Percentiles rank a stretch among this genome's conserved stretches.
phyloP scores from a whole-genome alignment of 2,888 invertebrate genomes.

The Masnerella sp. region DNA sequence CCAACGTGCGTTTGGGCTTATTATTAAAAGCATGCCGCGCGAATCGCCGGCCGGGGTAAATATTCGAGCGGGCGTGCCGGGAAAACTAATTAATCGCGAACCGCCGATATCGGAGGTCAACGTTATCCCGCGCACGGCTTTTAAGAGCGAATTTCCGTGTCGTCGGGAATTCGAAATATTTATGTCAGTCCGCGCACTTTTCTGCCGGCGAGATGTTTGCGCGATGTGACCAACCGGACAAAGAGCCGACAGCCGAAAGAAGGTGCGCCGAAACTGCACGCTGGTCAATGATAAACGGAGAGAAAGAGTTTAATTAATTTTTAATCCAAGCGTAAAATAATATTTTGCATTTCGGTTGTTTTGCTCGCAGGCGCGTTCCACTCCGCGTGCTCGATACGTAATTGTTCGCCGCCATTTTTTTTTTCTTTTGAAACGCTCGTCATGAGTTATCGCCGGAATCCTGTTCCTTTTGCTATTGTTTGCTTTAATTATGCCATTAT shows the following conservation, averaged over 20 bases:
- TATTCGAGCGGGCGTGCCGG: constrained; percentile 3
- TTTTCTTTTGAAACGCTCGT: too few species aligned
- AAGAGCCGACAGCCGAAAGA: constrained; percentile 9
- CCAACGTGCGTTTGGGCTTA: background rate
- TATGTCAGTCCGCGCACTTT: constrained; percentile 58
- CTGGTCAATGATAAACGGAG: constrained; percentile 6
- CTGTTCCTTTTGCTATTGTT: too few species aligned
- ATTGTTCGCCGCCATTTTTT: background rate
- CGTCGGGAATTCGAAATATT: constrained; percentile 64
- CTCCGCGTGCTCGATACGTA: background rate
- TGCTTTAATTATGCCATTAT: too few species aligned
- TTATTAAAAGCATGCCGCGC: constrained; percentile 12
- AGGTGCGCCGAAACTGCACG: constrained; percentile 1
- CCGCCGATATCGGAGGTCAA: background rate
- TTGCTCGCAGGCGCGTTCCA: background rate
- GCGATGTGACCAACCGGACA: constrained; percentile 2
- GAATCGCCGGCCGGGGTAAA: background rate
- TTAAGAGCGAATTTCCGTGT: constrained; percentile 64
- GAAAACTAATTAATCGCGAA: constrained; percentile 22
- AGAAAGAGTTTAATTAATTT: constrained; percentile 10
- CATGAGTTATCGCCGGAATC: too few species aligned
- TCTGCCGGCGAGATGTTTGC: constrained; percentile 13
- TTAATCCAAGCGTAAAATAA: constrained; percentile 2
- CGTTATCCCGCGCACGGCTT: constrained; percentile 61
- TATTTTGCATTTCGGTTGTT: background rate